Evolutionary conservation across 1,140 invertebrate species (phyloP).

Genomic region (Mamestra configurata): DNA sequence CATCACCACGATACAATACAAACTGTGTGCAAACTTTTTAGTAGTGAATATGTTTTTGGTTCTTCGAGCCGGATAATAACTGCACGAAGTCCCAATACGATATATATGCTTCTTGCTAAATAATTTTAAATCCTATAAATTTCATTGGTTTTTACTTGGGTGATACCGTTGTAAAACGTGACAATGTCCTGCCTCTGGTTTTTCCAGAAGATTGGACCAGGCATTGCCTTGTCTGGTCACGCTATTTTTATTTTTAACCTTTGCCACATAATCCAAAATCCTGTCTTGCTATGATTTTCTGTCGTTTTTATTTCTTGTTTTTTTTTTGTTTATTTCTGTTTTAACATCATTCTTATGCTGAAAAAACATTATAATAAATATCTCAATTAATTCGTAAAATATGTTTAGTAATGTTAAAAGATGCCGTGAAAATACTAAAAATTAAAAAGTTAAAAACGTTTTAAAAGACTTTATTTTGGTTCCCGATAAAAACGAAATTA

Average conservation of each 20-base stretch:
- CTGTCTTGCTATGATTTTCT: constrained; percentile 31
- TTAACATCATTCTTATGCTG: not conserved
- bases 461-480: not conserved
- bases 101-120: too few relatives aligned
- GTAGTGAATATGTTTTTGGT: not conserved
- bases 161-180: constrained; percentile 25
- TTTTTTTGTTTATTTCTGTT: constrained; percentile 7
- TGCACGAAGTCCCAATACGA: too few relatives aligned
- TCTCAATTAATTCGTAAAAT: too few relatives aligned
- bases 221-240: not conserved
- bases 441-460: not conserved
- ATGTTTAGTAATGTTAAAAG: too few relatives aligned
- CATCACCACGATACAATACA: too few relatives aligned
- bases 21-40: too few relatives aligned
- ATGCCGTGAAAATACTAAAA: not conserved
- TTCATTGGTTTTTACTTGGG: not conserved
- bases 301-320: constrained; percentile 7
- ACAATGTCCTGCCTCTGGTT: constrained; percentile 6
- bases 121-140: not conserved
- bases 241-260: constrained; percentile 34
- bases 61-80: not conserved
- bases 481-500: not conserved
- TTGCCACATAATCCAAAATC: constrained; percentile 13
- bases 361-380: not conserved
- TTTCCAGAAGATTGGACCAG: constrained; percentile 6